Percentiles rank a stretch among this genome's conserved stretches.
Evolutionary conservation across 2,113 vertebrate genomes (phyloP).

Genomic region (Phylloscopus trochiloides): DNA sequence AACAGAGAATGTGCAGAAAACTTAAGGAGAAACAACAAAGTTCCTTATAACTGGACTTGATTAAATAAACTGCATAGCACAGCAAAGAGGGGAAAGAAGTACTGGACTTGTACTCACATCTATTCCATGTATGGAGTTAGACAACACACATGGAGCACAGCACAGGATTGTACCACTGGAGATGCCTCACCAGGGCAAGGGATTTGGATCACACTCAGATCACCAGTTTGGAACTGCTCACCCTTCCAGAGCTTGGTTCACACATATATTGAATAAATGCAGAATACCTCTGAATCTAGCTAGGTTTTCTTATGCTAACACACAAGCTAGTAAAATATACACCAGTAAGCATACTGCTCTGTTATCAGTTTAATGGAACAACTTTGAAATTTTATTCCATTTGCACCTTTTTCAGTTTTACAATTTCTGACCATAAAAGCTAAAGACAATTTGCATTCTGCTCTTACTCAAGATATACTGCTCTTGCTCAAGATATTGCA

Average conservation of each 20-base stretch:
- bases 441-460: background rate
- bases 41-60: background rate
- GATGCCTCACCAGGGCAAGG: background rate
- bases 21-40: background rate
- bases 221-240: background rate
- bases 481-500: background rate
- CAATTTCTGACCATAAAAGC: background rate
- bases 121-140: background rate
- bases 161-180: background rate
- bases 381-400: background rate
- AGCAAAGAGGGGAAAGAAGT: background rate
- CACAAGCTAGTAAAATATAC: background rate
- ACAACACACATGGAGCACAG: fast-evolving
- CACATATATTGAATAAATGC: background rate
- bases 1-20: background rate
- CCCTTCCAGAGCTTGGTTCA: background rate
- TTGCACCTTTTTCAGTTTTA: background rate
- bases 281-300: background rate
- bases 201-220: background rate
- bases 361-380: background rate
- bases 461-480: background rate
- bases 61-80: background rate
- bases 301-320: background rate
- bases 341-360: background rate
- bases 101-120: background rate